phyloP scores from a whole-genome alignment of 2,888 invertebrate genomes.

The Plusia festucae region DNA sequence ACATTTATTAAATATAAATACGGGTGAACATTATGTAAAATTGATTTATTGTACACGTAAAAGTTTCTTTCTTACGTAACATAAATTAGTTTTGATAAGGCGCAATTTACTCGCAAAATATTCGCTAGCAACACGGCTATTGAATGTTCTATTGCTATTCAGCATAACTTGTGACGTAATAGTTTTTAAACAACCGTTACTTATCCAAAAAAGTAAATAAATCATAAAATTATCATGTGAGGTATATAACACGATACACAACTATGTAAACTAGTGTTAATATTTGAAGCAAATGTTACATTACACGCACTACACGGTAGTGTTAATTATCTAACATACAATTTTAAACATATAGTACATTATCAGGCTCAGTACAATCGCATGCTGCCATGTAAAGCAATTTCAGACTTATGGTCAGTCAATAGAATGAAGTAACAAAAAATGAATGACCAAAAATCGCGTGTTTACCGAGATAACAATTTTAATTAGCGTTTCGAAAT shows the following conservation, averaged over 20 bases:
- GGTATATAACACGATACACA: background rate
- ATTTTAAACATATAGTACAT: slow-evolving; percentile 57
- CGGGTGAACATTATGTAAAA: background rate
- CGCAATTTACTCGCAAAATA: background rate
- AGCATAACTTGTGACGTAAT: background rate
- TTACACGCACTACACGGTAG: slow-evolving; percentile 60
- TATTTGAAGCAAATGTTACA: slow-evolving; percentile 36
- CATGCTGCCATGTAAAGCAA: slow-evolving; percentile 68
- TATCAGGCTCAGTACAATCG: slow-evolving; percentile 49
- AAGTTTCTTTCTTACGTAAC: background rate
- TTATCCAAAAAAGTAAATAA: background rate
- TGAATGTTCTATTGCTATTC: background rate
- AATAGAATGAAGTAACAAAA: slow-evolving; percentile 21
- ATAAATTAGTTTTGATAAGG: too few species aligned
- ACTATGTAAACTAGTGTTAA: slow-evolving; percentile 1
- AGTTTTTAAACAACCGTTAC: background rate
- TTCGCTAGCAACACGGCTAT: background rate
- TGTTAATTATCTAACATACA: slow-evolving; percentile 56
- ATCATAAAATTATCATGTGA: background rate
- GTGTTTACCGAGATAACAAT: slow-evolving; percentile 64
- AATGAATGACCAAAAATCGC: slow-evolving; percentile 29
- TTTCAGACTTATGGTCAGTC: slow-evolving; percentile 30
- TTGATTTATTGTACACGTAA: background rate
- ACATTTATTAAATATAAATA: too few species aligned
- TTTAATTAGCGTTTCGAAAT: slow-evolving; percentile 14